Percentiles rank a stretch among this genome's conserved stretches.
Evolutionary conservation across 1,140 invertebrate genomes (phyloP).

Genomic region (Goniozus legneri): DNA sequence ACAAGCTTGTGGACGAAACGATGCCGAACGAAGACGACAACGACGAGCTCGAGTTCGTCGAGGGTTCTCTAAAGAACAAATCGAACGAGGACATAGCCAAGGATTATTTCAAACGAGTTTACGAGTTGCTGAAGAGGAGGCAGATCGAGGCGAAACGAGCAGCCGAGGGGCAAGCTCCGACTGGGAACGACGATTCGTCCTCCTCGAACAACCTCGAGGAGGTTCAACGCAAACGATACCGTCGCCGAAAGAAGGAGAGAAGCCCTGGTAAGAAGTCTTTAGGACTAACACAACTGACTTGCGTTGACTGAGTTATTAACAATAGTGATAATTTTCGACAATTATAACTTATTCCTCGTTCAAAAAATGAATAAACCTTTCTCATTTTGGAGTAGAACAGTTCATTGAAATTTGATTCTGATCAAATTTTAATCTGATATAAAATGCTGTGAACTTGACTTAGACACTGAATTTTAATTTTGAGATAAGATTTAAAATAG

Average conservation of each 20-base stretch:
- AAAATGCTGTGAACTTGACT: too few relatives aligned
- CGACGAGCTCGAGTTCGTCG: slow-evolving; percentile 4
- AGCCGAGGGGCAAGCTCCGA: slow-evolving; percentile 5
- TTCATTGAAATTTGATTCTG: too few relatives aligned
- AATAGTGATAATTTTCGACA: too few relatives aligned
- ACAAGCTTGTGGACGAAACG: slow-evolving; percentile 1
- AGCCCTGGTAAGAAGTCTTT: slow-evolving; percentile 26
- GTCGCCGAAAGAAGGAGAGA: slow-evolving; percentile 30
- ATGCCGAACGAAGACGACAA: slow-evolving; percentile 33
- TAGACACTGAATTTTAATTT: too few relatives aligned
- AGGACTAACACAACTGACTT: neutral
- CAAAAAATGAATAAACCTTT: too few relatives aligned
- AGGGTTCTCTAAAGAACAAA: slow-evolving; percentile 23
- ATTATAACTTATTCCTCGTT: too few relatives aligned
- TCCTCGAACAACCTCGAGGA: slow-evolving; percentile 31
- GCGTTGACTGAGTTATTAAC: too few relatives aligned
- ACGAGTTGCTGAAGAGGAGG: slow-evolving; percentile 39
- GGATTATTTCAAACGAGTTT: slow-evolving; percentile 48
- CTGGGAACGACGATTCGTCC: slow-evolving; percentile 27
- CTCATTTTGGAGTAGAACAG: too few relatives aligned
- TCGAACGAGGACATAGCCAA: slow-evolving; percentile 36
- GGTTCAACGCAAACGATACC: slow-evolving; percentile 20
- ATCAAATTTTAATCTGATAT: too few relatives aligned
- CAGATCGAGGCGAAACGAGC: slow-evolving; percentile 24
- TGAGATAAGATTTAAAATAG: too few relatives aligned